A percentile compares a stretch with the other conserved stretches of the same genome.
Evolutionary conservation across 2,797 vertebrate genomes (phyloP).

Genomic region (Diceros bicornis): DNA sequence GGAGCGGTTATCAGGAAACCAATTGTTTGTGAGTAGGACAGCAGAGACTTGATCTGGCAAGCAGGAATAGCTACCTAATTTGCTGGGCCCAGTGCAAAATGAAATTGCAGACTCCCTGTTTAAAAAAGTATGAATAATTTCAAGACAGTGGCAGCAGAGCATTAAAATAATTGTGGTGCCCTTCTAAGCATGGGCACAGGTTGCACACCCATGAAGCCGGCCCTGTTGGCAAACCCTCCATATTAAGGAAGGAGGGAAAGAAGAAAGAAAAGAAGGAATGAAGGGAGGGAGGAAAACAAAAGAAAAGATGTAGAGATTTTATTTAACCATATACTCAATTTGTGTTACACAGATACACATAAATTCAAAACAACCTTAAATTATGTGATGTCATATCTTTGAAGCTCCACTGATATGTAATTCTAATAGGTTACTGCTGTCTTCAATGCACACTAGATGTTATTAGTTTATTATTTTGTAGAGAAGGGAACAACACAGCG

Average conservation of each 20-base stretch:
- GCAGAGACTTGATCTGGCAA: background rate
- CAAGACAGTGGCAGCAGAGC: background rate
- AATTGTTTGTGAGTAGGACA: background rate
- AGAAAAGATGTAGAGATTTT: background rate
- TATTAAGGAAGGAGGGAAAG: background rate
- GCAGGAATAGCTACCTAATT: background rate
- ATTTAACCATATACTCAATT: background rate
- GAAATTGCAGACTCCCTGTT: background rate
- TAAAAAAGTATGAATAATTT: constrained; percentile 11
- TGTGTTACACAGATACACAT: background rate
- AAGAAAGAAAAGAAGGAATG: background rate
- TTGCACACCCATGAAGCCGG: background rate
- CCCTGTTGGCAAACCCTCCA: background rate
- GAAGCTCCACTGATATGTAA: background rate
- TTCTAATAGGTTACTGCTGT: background rate
- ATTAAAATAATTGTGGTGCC: background rate
- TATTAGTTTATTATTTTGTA: background rate
- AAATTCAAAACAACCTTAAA: background rate
- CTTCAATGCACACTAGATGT: background rate
- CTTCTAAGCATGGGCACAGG: background rate
- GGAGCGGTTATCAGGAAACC: background rate
- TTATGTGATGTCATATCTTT: background rate
- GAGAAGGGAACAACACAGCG: background rate
- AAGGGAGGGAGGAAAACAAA: background rate
- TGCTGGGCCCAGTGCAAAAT: background rate